Percentiles rank a stretch among this genome's conserved stretches.
Conservation (phyloP, 37 sponge, comb jelly and placozoan genomes). For the Agelas oroides region DNA sequence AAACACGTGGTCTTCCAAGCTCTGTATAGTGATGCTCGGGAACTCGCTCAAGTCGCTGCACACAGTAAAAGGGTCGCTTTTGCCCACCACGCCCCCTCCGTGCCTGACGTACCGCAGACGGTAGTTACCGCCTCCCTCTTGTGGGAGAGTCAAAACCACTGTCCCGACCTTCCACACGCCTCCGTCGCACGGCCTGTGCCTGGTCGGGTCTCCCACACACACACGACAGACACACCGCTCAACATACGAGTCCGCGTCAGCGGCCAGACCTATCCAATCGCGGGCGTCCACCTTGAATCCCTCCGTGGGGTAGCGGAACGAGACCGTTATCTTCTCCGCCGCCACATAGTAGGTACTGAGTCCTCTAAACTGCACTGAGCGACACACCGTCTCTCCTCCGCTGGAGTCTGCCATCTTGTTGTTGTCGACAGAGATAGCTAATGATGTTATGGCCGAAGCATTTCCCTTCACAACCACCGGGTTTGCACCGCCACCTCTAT, state of each 20-base stretch:
- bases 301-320: constrained; percentile 11
- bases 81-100: constrained; percentile 2
- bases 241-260: background rate
- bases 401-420: too few relatives aligned
- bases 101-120: background rate
- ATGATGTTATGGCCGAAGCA: too few relatives aligned
- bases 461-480: too few relatives aligned
- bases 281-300: background rate
- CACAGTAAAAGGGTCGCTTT: constrained; percentile 10
- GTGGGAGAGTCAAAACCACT: background rate
- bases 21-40: background rate
- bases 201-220: background rate
- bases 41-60: background rate
- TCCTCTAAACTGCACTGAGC: constrained; percentile 14
- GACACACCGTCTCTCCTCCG: too few relatives aligned
- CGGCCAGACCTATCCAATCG: background rate
- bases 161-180: constrained; percentile 3
- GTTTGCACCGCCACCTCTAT: too few relatives aligned
- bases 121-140: background rate
- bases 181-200: constrained; percentile 14
- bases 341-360: constrained; percentile 13
- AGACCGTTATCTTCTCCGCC: background rate
- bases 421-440: too few relatives aligned
- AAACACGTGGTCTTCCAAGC: background rate
- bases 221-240: background rate